Base-by-base conservation (phyloP, 1,140 invertebrate species). In the Patella vulgata region DNA sequence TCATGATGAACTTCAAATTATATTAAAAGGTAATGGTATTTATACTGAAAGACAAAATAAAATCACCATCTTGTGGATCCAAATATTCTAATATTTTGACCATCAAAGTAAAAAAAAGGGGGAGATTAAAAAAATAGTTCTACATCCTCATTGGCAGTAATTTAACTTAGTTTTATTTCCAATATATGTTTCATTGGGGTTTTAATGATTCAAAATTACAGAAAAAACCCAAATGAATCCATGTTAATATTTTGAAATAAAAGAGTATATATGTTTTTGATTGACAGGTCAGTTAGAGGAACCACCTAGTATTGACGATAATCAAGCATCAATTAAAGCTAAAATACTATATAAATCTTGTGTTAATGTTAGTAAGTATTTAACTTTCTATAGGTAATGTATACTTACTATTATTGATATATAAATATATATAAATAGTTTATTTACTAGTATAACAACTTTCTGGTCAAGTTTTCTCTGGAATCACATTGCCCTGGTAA, bases 341-440 rank as follows among this genome's bases (percentile, higher is more conserved):
- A 95, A 94, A 86, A 87, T 88, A 53, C 92, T 94, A 82, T 95
- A 93, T 85, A 89, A 88, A 64, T 93, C 92, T 21, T 95, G 93
- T 84, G 91, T 93, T 88, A 91, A 95, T 82, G 89, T 91, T 79
- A 88, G 93, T 95, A 88, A 91, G 91, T 90, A 44, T 6, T 3
- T 33, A 44, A 30, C 25, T 33, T 19, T 19, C 12, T 21, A 14
- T 9, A 30, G 23, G 2, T 1, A 53, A 53, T 53, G 33, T 31
- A 53, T 4, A 19, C 6, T 4, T 19, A n/a, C 14, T 53, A 2
- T 17, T 2, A 31, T 6, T 1, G 25, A n/a, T n/a, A n/a, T n/a
- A n/a, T n/a, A n/a, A n/a, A n/a, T n/a, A n/a, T 48, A 23, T 9
- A 14, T 21, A 9, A 9, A 48, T 12, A 23, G 9, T 9, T 48